phyloP scores from a whole-genome alignment of 64 coral and sea anemone genomes.

The Montipora cactus region DNA sequence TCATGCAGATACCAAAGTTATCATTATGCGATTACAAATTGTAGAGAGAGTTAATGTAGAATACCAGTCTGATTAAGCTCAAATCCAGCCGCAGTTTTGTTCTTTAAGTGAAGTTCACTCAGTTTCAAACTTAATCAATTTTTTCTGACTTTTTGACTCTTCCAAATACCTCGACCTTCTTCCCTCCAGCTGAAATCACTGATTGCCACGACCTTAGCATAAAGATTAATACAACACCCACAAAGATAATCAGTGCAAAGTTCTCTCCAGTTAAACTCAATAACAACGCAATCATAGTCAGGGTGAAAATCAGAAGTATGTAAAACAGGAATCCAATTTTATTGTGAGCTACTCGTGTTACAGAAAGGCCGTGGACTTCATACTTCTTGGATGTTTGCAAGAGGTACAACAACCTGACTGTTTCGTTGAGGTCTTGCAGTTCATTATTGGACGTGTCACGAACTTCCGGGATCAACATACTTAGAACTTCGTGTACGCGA shows the following conservation, averaged over 20 bases:
- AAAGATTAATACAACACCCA: background rate
- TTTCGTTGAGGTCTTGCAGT: slow-evolving; percentile 4
- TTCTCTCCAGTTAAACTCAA: slow-evolving; percentile 31
- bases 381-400: slow-evolving; percentile 2
- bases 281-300: background rate
- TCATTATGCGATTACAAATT: no score
- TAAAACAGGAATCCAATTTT: background rate
- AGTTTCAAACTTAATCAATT: background rate
- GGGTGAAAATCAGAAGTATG: background rate
- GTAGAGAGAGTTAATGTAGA: no score
- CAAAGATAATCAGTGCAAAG: background rate
- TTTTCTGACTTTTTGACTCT: slow-evolving; percentile 17
- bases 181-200: background rate
- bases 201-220: slow-evolving; percentile 3
- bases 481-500: background rate
- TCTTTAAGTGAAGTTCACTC: no score
- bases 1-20: no score
- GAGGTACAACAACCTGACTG: background rate
- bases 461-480: background rate
- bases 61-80: no score
- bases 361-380: background rate
- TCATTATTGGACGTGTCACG: background rate
- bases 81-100: no score
- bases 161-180: slow-evolving; percentile 4
- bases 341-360: background rate